Base-by-base conservation (phyloP, 2,113 vertebrate genomes). In the Puntigrus tetrazona region DNA sequence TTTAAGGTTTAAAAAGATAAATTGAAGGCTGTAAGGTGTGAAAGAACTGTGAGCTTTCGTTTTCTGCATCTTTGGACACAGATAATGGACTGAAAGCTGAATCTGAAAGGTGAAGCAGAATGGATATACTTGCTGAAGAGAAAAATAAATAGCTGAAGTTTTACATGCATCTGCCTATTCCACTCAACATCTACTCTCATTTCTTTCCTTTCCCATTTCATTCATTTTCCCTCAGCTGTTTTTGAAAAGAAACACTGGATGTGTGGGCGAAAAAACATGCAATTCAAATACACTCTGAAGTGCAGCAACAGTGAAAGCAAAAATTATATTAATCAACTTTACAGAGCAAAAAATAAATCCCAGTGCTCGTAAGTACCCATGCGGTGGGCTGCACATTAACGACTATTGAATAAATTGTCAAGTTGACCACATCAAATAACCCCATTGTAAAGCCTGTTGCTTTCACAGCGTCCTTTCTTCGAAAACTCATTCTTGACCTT, bases 1-100 rank as follows among this genome's bases (percentile, higher is more conserved):
- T 82, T 82, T 81, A 81, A 70, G 63, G 63, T 70, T 70, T 72
- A 70, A 70, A 81, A 70, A 70, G 80, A 82, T 52, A 82, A 52
- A 82, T 52, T 82, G 80, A 36, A 36, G 45, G 14, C 47, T 36
- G 31, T 22, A 55, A 38, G 75, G 47, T 78, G 31, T 76, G 78
- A 81, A 81, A 69, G 61, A 47, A 45, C 61, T 20, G 43, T 38
- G 45, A 52, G 80, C 29, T 82, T 81, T 81, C 11, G 10, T 36
- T 81, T 31, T 18, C 78, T 81, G 63, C 27, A 67, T 69, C 80
- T 70, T 70, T 52, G 65, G 79, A 69, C 27, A 34, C 45, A 55
- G 45, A 55, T 70, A 82, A 82, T 82, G 45, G 63, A 70, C 80
- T 82, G 80, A 55, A 55, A 82, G 65, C 65, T 52, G 65, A 81